Percentiles rank a stretch among this genome's conserved stretches.
phyloP scores from a whole-genome alignment of 2,113 vertebrate genomes.

The Dicrurus megarhynchus region DNA sequence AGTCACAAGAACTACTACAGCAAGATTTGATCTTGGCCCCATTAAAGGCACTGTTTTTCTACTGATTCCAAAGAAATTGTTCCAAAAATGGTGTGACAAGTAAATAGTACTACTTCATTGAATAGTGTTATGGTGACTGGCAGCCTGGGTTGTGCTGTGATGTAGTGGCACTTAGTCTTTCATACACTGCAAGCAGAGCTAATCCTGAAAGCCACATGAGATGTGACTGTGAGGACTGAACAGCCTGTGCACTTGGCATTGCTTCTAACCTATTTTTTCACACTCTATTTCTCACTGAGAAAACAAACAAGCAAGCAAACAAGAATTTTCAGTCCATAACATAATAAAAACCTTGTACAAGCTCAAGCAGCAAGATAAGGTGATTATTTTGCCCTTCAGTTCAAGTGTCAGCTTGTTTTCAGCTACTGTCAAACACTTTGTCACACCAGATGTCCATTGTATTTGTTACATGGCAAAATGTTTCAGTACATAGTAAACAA shows the following conservation, averaged over 20 bases:
- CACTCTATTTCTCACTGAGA: not conserved
- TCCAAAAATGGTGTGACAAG: not conserved
- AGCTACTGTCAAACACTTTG: not conserved
- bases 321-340: not conserved
- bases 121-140: not conserved
- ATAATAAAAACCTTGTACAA: not conserved
- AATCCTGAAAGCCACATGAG: not conserved
- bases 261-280: constrained; percentile 13
- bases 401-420: constrained; percentile 5
- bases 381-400: not conserved
- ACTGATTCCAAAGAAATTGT: not conserved
- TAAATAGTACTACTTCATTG: not conserved
- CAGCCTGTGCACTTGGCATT: not conserved
- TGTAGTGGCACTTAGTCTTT: not conserved
- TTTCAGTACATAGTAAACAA: not conserved
- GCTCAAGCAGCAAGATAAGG: not conserved
- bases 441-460: not conserved
- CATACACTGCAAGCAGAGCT: not conserved
- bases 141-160: not conserved
- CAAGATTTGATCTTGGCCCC: not conserved
- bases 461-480: not conserved
- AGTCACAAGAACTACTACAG: not conserved
- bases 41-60: not conserved
- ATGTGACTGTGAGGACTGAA: not conserved
- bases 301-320: constrained; percentile 21